Conservation (phyloP, 2,797 vertebrate species). For the Myotis findleyi region DNA sequence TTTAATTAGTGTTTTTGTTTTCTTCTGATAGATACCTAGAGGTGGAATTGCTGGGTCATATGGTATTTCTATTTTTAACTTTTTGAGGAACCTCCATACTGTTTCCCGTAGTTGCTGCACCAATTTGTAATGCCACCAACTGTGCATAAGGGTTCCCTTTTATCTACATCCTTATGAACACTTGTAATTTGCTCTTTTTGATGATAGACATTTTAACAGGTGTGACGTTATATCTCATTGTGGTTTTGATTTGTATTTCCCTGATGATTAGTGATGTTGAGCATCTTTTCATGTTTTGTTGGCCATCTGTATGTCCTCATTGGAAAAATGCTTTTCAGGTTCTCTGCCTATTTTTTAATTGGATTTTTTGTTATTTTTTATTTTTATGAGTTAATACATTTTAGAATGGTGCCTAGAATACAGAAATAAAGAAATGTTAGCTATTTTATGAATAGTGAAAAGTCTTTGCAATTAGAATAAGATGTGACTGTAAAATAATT, state of each 20-base stretch:
- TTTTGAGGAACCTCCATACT: neutral
- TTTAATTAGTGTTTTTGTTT: neutral
- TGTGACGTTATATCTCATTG: neutral
- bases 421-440: neutral
- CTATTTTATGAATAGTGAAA: neutral
- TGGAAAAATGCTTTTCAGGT: neutral
- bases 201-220: neutral
- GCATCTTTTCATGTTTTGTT: neutral
- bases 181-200: neutral
- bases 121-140: neutral
- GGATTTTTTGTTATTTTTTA: neutral
- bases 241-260: neutral
- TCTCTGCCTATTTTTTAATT: neutral
- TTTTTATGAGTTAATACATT: neutral
- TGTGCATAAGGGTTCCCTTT: neutral
- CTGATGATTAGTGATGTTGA: neutral
- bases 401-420: neutral
- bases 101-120: neutral
- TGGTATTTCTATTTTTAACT: neutral
- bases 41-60: neutral
- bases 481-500: neutral
- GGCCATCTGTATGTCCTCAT: neutral
- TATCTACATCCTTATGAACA: neutral
- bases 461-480: neutral
- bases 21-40: neutral